Conservation (phyloP, 2,113 vertebrate species). For the Rafetus swinhoei region DNA sequence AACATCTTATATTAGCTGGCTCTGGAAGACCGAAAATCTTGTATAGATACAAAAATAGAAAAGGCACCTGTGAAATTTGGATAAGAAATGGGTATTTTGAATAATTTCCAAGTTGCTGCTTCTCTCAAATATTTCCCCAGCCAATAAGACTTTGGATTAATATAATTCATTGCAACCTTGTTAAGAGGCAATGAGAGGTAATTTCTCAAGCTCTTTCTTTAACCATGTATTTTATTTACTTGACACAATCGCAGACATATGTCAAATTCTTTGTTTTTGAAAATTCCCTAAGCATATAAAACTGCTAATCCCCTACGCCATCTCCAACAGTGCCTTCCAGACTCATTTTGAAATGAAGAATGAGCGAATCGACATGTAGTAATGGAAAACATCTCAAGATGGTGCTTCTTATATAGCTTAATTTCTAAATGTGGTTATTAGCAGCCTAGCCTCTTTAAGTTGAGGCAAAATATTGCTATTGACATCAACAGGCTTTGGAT, state of each 20-base stretch:
- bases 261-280: background rate
- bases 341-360: rapidly evolving
- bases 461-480: background rate
- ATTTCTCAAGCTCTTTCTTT: background rate
- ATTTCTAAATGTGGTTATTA: rapidly evolving
- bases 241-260: background rate
- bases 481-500: background rate
- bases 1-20: background rate
- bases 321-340: background rate
- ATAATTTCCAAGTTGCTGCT: background rate
- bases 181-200: background rate
- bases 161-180: rapidly evolving
- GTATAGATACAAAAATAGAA: background rate
- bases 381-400: background rate
- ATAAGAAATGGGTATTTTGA: background rate
- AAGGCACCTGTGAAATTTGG: slow-evolving; percentile 20
- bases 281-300: background rate
- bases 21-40: background rate
- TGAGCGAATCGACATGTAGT: background rate
- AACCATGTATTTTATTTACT: background rate
- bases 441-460: background rate
- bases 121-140: background rate
- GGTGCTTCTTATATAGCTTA: background rate
- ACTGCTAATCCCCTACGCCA: background rate
- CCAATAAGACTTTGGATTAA: background rate